A percentile compares a stretch with the other conserved stretches of the same genome.
Conservation (phyloP, 2,113 vertebrate species). For the Chamaea fasciata region DNA sequence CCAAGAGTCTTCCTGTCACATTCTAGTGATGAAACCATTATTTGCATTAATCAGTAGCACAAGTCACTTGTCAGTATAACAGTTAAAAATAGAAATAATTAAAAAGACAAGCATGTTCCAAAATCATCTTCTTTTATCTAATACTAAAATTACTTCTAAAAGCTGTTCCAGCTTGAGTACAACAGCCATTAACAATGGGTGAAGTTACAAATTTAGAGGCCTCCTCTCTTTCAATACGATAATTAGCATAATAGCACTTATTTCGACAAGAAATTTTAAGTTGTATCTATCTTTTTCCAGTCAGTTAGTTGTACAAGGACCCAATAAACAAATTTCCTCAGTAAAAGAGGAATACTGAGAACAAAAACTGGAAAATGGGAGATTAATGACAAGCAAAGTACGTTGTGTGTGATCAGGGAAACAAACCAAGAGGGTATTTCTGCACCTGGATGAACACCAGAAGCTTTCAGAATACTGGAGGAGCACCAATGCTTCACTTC, state of each 20-base stretch:
- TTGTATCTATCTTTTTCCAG: background rate
- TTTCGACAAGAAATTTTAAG: background rate
- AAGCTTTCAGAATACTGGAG: background rate
- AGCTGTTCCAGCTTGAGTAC: background rate
- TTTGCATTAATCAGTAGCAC: background rate
- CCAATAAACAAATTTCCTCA: background rate
- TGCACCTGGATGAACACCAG: background rate
- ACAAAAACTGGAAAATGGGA: background rate
- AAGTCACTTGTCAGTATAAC: background rate
- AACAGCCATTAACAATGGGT: background rate
- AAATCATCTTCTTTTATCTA: background rate
- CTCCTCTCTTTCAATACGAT: background rate
- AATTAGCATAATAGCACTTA: background rate
- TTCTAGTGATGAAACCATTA: conserved; percentile 71
- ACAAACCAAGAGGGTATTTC: background rate
- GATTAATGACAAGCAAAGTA: background rate
- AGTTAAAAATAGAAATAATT: background rate
- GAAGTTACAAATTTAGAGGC: background rate
- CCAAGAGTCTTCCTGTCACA: conserved; percentile 82
- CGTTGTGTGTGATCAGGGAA: background rate
- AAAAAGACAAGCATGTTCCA: background rate
- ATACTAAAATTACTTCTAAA: background rate
- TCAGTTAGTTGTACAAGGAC: background rate
- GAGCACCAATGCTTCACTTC: background rate
- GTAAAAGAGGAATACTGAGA: background rate